Conservation (phyloP, 2,113 vertebrate genomes). For the Pseudorhombus dupliciocellatus region DNA sequence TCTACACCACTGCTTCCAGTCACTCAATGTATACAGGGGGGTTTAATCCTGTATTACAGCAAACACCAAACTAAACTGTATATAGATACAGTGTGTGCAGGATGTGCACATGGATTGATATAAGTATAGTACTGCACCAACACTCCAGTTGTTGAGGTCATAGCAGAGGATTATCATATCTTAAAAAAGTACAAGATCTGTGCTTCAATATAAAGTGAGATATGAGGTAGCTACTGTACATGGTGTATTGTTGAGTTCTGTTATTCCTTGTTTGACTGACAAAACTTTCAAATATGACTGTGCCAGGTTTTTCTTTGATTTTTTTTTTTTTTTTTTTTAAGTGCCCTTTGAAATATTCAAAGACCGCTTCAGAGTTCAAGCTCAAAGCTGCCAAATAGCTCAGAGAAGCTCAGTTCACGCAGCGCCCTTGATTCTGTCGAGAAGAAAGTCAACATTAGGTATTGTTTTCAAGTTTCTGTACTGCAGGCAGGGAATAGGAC, state of each 20-base stretch:
- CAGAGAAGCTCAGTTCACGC: conserved; percentile 3
- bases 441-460: conserved; percentile 23
- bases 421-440: conserved; percentile 7
- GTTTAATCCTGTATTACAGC: not conserved
- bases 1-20: not conserved
- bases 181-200: too few species aligned
- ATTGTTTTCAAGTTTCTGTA: conserved; percentile 29
- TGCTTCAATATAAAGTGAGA: too few species aligned
- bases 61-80: not conserved
- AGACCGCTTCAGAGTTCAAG: conserved; percentile 38
- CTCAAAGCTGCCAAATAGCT: conserved; percentile 35
- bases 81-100: not conserved
- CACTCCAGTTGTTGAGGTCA: not conserved
- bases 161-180: too few species aligned
- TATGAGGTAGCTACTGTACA: too few species aligned
- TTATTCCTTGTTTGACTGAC: conserved; percentile 32
- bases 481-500: not conserved
- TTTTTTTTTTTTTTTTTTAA: conserved; percentile 39
- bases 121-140: not conserved
- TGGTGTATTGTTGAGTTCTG: not conserved
- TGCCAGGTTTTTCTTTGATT: conserved; percentile 24
- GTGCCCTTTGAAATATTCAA: conserved; percentile 41
- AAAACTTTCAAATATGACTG: conserved; percentile 27
- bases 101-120: not conserved
- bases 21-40: not conserved